Percentiles rank a stretch among this genome's conserved stretches.
phyloP scores from a whole-genome alignment of 2,797 vertebrate species.

The Amazonetta brasiliensis region DNA sequence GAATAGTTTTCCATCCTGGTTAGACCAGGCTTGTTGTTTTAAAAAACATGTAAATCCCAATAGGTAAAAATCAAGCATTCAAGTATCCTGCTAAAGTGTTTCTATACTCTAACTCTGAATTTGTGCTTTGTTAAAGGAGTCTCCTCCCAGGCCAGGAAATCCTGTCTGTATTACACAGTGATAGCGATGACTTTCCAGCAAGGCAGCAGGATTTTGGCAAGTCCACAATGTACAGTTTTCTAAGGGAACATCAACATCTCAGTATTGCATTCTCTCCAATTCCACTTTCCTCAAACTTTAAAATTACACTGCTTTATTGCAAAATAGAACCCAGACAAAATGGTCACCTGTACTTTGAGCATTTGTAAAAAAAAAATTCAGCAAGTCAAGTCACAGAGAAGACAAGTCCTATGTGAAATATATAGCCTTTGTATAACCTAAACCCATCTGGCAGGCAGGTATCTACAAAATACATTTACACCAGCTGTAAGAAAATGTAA shows the following conservation, averaged over 20 bases:
- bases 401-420: background rate
- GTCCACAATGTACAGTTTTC: background rate
- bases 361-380: background rate
- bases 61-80: background rate
- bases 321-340: background rate
- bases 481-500: conserved; percentile 26
- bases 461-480: background rate
- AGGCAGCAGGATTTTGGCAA: background rate
- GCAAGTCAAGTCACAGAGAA: background rate
- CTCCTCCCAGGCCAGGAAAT: background rate
- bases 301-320: background rate
- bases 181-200: background rate
- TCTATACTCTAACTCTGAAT: background rate
- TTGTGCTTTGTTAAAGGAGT: background rate
- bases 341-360: background rate
- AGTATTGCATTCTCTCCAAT: background rate
- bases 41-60: background rate
- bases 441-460: conserved; percentile 6
- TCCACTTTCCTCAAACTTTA: background rate
- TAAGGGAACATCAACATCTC: background rate
- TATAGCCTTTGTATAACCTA: background rate
- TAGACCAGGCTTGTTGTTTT: background rate
- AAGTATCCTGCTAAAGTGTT: background rate
- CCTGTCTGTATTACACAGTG: background rate
- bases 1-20: background rate